phyloP scores from a whole-genome alignment of 2,797 vertebrate species.

The Xyrichtys novacula region DNA sequence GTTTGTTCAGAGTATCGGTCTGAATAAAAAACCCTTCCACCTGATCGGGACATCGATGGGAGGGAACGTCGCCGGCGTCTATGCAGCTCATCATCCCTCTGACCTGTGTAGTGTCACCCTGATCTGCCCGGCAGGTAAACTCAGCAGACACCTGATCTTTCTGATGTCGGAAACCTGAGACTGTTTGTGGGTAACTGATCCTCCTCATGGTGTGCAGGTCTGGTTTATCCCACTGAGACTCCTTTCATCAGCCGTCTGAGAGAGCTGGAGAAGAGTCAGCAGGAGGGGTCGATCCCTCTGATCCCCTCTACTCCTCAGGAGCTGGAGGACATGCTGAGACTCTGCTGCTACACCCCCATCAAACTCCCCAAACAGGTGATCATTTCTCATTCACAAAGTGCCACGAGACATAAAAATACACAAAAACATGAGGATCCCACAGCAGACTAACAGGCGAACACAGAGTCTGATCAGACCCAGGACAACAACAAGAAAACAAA shows the following conservation, averaged over 20 bases:
- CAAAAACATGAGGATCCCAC: no score
- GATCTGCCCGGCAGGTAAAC: conserved; percentile 74
- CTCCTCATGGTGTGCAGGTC: conserved; percentile 49
- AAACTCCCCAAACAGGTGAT: conserved; percentile 67
- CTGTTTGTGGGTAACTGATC: neutral
- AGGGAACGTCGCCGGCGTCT: conserved; percentile 70
- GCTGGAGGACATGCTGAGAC: conserved; percentile 64
- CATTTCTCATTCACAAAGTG: no score
- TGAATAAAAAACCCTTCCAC: conserved; percentile 69
- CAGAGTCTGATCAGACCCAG: neutral
- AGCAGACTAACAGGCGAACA: conserved; percentile 65
- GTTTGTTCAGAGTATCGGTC: conserved; percentile 70
- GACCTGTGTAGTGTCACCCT: conserved; percentile 60
- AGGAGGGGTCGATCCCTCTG: conserved; percentile 54
- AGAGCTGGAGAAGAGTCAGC: conserved; percentile 55
- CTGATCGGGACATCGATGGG: conserved; percentile 75
- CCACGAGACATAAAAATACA: no score
- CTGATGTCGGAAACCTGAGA: neutral
- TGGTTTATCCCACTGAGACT: conserved; percentile 63
- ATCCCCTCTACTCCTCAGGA: conserved; percentile 62
- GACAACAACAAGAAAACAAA: no score
- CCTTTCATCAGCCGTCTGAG: conserved; percentile 64
- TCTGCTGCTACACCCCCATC: conserved; percentile 53
- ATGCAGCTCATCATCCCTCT: conserved; percentile 53
- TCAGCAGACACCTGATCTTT: neutral